Evolutionary conservation across 2,888 invertebrate genomes (phyloP), one percentile per base, ranked within the genome.

Genomic region (Lamproptera curius): DNA sequence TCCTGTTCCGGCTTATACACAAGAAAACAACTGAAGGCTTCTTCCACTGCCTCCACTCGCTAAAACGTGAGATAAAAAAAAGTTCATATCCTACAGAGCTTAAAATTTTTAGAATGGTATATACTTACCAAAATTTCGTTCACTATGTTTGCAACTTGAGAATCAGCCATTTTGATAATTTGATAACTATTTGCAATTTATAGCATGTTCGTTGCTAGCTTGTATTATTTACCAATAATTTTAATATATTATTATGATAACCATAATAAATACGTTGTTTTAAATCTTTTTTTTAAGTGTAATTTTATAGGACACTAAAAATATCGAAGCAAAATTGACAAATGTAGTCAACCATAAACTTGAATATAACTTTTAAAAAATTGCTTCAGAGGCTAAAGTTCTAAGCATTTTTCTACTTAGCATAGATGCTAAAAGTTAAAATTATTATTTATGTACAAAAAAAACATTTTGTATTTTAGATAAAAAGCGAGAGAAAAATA

Each of bases 11-110:
- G 89, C 58, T 93, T 92, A 64, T 96, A 94, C 1, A 96, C 93
- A 50, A 97, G 89, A 61, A 95, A 95, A 62, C 95, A 95, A 70
- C 95, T 94, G 67, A 98, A 97, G 0, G 96, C 95, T 76, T 96
- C 95, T 68, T 97, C 96, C 23, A 95, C 93, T 0, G 92, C 90
- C 67, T 96, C 95, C 5, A 95, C 93, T 73, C 92, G 91, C 94
- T 94, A 62, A 10, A 85, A 82, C 55, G 43, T 51, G 44, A 15
- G 2, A n/a, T n/a, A n/a, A n/a, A n/a, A n/a, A n/a, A n/a, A n/a
- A n/a, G n/a, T n/a, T n/a, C n/a, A n/a, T n/a, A n/a, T n/a, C n/a
- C n/a, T n/a, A n/a, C n/a, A n/a, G n/a, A n/a, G n/a, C n/a, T n/a
- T n/a, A n/a, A n/a, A n/a, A n/a, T n/a, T n/a, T n/a, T n/a, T n/a